Percentiles rank a stretch among this genome's conserved stretches.
phyloP scores from a whole-genome alignment of 2,113 vertebrate species.

The Stercorarius parasiticus region DNA sequence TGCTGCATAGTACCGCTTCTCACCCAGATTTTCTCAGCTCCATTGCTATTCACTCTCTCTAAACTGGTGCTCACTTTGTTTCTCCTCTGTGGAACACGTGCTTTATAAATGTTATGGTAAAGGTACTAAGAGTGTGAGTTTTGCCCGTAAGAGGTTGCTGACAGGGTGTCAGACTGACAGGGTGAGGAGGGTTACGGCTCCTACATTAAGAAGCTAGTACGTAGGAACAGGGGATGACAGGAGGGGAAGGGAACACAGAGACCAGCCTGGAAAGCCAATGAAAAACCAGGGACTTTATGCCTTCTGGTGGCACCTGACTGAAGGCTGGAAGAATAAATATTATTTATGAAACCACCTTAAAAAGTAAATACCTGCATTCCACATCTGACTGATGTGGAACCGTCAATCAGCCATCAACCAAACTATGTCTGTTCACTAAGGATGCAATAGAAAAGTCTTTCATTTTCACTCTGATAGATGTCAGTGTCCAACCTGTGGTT shows the following conservation, averaged over 20 bases:
- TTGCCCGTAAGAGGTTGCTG: not conserved
- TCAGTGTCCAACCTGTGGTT: not conserved
- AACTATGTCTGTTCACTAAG: not conserved
- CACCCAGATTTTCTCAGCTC: not conserved
- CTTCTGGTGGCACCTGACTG: not conserved
- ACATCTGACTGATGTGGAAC: not conserved
- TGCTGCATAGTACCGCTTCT: not conserved
- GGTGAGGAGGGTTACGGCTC: not conserved
- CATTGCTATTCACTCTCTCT: not conserved
- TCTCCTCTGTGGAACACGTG: not conserved
- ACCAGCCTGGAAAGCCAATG: not conserved
- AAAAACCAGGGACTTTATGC: not conserved
- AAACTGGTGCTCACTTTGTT: not conserved
- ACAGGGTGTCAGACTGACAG: not conserved
- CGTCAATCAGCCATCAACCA: not conserved
- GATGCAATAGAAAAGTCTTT: not conserved
- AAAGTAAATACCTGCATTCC: not conserved
- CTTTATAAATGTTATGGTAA: not conserved
- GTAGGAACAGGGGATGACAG: not conserved
- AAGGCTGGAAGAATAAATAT: not conserved
- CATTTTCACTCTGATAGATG: not conserved
- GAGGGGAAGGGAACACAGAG: not conserved
- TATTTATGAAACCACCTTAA: not conserved
- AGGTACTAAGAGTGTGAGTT: not conserved
- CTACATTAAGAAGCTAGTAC: not conserved